These are phyloP conservation scores for Mythimna vitellina DNA, from an alignment of 2,888 invertebrate species.

Conservation along the genomic window DNA sequence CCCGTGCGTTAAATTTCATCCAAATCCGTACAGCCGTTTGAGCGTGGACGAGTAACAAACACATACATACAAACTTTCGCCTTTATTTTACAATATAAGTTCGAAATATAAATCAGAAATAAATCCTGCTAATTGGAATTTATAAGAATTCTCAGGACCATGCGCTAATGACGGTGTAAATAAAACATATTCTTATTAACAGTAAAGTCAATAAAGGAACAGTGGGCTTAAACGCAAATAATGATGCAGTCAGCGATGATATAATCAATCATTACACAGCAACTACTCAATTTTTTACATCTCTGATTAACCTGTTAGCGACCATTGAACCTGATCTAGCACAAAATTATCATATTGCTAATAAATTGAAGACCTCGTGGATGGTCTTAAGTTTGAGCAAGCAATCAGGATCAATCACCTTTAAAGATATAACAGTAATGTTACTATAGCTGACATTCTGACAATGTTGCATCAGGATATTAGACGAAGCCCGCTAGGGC, in stretches of 20 bases:
- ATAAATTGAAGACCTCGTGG: neutral
- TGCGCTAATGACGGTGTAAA: neutral
- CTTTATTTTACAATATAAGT: too few species aligned
- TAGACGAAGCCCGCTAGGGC: too few species aligned
- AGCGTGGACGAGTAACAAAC: too few species aligned
- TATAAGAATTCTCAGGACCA: neutral
- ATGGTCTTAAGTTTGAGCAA: neutral
- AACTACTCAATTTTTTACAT: neutral
- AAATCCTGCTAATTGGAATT: slow-evolving; percentile 3
- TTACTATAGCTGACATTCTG: neutral
- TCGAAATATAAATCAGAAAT: neutral
- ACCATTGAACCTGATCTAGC: slow-evolving; percentile 20
- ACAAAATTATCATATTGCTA: slow-evolving; percentile 9
- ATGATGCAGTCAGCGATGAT: slow-evolving; percentile 12
- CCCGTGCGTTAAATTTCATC: too few species aligned
- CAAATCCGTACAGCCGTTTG: too few species aligned
- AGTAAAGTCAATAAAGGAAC: neutral
- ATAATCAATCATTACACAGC: slow-evolving; percentile 18
- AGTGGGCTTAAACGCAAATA: slow-evolving; percentile 19
- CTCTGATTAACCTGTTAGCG: slow-evolving; percentile 1
- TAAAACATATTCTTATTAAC: neutral
- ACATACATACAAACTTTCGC: too few species aligned
- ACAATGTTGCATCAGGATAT: neutral
- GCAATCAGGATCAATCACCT: neutral
- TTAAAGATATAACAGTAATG: neutral